These are phyloP conservation scores for Drosophila nikananu DNA, from an alignment of 1,140 invertebrate genomes.

Conservation along the genomic window DNA sequence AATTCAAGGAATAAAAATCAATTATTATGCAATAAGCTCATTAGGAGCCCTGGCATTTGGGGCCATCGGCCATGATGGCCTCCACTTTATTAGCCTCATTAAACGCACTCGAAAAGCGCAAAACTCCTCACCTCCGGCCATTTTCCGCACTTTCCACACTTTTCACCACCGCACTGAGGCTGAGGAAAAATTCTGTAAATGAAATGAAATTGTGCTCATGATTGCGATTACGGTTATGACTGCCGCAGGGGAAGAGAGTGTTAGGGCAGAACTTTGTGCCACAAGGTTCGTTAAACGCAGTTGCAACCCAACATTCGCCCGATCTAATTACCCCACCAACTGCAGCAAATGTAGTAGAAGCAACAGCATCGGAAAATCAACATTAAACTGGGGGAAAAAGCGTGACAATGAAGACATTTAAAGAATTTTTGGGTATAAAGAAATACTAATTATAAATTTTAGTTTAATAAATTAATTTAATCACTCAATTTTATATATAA, in stretches of 20 bases:
- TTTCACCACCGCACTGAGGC: conserved; percentile 13
- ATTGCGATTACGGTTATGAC: conserved; percentile 78
- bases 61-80: conserved; percentile 13
- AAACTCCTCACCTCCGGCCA: conserved; percentile 41
- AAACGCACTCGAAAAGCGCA: conserved; percentile 64
- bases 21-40: conserved; percentile 72
- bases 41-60: conserved; percentile 22
- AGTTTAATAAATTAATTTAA: not conserved
- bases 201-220: conserved; percentile 79
- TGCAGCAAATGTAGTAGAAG: conserved; percentile 48
- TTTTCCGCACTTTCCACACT: not conserved
- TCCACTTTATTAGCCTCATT: conserved; percentile 74
- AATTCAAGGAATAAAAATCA: conserved; percentile 60
- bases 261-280: conserved; percentile 11
- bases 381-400: not conserved
- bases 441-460: not conserved
- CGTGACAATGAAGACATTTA: not conserved
- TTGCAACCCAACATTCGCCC: conserved; percentile 20
- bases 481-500: not conserved
- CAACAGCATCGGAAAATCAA: conserved; percentile 30
- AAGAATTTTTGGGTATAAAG: not conserved
- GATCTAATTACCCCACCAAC: conserved; percentile 64
- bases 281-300: conserved; percentile 65
- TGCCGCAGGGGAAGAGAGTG: conserved; percentile 31
- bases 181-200: conserved; percentile 63